These are phyloP conservation scores for Drosophila mojavensis DNA, from an alignment of 1,140 invertebrate genomes.

Conservation along the genomic window DNA sequence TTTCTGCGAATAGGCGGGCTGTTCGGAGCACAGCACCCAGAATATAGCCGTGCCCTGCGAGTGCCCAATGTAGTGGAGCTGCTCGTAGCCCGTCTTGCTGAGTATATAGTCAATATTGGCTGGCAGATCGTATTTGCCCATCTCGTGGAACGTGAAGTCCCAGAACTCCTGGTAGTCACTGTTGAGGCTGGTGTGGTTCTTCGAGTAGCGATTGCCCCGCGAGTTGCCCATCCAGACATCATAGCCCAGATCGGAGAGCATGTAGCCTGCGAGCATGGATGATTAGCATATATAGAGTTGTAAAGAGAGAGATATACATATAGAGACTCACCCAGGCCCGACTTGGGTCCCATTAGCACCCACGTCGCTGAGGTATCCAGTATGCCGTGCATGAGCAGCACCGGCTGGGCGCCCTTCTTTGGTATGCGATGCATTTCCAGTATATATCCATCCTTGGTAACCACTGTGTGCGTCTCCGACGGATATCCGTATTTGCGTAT, in stretches of 20 bases:
- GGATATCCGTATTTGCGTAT: slow-evolving; percentile 86
- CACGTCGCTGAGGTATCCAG: slow-evolving; percentile 89
- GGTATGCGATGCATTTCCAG: slow-evolving; percentile 85
- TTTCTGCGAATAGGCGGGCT: slow-evolving; percentile 88
- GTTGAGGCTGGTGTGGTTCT: slow-evolving; percentile 85
- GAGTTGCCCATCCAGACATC: slow-evolving; percentile 92
- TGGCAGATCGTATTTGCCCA: slow-evolving; percentile 90
- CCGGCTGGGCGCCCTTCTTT: slow-evolving; percentile 78
- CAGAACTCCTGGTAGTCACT: slow-evolving; percentile 88
- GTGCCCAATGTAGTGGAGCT: slow-evolving; percentile 89
- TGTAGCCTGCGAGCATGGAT: slow-evolving; percentile 79
- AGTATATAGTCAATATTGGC: slow-evolving; percentile 90
- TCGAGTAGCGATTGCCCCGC: slow-evolving; percentile 88
- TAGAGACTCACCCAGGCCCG: slow-evolving; percentile 84
- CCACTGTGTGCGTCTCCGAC: slow-evolving; percentile 85
- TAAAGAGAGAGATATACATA: too few relatives aligned
- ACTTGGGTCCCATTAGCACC: slow-evolving; percentile 89
- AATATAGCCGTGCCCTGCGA: slow-evolving; percentile 88
- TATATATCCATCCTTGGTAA: slow-evolving; percentile 86
- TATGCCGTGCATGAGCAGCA: slow-evolving; percentile 89
- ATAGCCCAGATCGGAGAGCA: slow-evolving; percentile 85
- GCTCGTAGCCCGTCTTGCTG: slow-evolving; percentile 85
- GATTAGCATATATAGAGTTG: not conserved
- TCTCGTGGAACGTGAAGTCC: slow-evolving; percentile 92
- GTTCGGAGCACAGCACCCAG: slow-evolving; percentile 86